These are phyloP conservation scores for Pogonus chalceus DNA, from an alignment of 1,140 invertebrate genomes.

Conservation along the genomic window DNA sequence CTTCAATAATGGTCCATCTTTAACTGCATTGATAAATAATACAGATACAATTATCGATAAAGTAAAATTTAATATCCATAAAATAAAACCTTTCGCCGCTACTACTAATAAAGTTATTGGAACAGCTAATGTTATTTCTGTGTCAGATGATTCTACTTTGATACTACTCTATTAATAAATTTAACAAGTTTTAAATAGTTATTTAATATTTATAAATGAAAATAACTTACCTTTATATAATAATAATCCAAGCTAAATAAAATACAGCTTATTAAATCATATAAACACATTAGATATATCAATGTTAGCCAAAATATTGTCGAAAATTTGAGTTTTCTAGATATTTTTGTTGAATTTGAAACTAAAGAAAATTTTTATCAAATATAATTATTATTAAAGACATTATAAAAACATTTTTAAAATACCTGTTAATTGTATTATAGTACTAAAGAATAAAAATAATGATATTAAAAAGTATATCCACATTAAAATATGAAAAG, in stretches of 20 bases:
- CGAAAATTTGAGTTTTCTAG: background rate
- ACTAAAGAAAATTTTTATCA: background rate
- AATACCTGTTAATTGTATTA: background rate
- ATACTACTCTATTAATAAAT: too few species aligned
- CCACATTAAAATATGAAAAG: background rate
- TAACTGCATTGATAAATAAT: background rate
- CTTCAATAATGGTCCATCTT: background rate
- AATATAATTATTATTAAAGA: background rate
- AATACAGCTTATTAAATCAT: background rate
- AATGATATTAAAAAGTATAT: background rate
- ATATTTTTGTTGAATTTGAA: background rate
- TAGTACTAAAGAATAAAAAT: background rate
- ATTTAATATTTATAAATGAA: too few species aligned
- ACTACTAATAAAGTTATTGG: background rate
- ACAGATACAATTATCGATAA: background rate
- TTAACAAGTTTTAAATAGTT: too few species aligned
- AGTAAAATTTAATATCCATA: background rate
- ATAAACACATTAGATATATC: background rate
- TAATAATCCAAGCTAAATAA: too few species aligned
- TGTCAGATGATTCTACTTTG: background rate
- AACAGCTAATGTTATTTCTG: background rate
- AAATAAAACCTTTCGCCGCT: background rate
- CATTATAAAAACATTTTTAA: background rate
- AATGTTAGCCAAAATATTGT: background rate
- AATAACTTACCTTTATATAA: too few species aligned